Evolutionary conservation across 30 jellyfish, hydroid and myxozoan species (phyloP), one percentile per base, ranked within the genome.

Genomic region (Pelagia noctiluca): DNA sequence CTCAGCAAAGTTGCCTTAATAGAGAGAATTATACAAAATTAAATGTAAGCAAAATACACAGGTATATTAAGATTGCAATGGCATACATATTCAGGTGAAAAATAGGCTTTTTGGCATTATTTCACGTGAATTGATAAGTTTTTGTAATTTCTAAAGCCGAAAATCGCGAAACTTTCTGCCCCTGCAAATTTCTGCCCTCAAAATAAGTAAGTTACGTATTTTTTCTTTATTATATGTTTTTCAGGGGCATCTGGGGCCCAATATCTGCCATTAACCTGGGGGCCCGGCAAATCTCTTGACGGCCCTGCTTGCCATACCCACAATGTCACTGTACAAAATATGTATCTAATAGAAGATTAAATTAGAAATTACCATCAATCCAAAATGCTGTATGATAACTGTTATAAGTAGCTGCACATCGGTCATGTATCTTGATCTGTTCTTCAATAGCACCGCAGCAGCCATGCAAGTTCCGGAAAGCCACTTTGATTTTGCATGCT

Each of bases 381-480:
- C 74, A 2, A 70, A 69, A 69, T 69, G 82, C 73, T 69, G 82
- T 7, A 69, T 22, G 13, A 69, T 69, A 70, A 28, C 35, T 33
- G 73, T 28, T 25, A 69, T 37, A 3, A 69, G 74, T 1, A 69
- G 63, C 10, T 69, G 82, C 2, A 69, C 25, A 3, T 70, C 82
- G 32, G 63, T 69, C 73, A 30, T 28, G 63, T 23, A 16, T 10
- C 19, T 35, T 3, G 74, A 28, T 2, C 82, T 29, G 34, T 78
- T 63, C 89, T 78, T 78, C 2, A 78, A 76, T 35, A 10, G 37
- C 1, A 78, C 70, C 3, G 89, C 80, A 5, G 89, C 89, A 16
- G 89, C 89, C 80, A 62, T 78, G 29, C 89, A 78, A 60, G 50
- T 38, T 35, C 81, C 78, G 1, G 88, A 64, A 31, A 50, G 88